These are phyloP conservation scores for Lophura nycthemera DNA, from an alignment of 2,113 vertebrate species.

Conservation along the genomic window DNA sequence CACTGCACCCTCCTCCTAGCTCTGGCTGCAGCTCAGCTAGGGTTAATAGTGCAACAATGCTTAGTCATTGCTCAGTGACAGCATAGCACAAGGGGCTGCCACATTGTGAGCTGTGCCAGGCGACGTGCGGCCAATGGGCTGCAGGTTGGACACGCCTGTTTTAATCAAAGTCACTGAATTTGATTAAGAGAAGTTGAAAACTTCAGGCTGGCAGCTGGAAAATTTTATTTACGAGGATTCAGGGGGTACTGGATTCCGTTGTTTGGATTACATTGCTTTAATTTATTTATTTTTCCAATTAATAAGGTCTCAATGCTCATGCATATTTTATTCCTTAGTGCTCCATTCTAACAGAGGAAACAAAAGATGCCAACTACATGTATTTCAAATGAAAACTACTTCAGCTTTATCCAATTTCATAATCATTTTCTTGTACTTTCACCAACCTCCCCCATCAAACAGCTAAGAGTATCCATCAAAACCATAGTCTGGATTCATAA, in stretches of 20 bases:
- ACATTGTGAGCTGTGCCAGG: too few relatives aligned
- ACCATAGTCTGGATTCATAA: constrained; percentile 3
- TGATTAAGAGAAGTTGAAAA: constrained; percentile 35
- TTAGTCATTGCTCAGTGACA: too few relatives aligned
- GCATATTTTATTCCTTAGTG: constrained; percentile 66
- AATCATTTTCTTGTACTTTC: constrained; percentile 50
- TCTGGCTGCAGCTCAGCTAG: too few relatives aligned
- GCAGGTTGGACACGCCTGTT: not conserved
- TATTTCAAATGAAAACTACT: constrained; percentile 25
- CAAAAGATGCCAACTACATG: constrained; percentile 50
- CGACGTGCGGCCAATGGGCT: too few relatives aligned
- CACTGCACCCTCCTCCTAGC: too few relatives aligned
- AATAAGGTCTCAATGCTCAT: constrained; percentile 53
- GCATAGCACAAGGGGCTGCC: too few relatives aligned
- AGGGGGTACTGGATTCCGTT: not conserved
- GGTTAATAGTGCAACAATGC: too few relatives aligned
- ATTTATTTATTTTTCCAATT: constrained; percentile 72
- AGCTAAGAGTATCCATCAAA: constrained; percentile 30
- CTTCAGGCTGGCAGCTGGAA: constrained; percentile 35
- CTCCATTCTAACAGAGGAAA: constrained; percentile 34
- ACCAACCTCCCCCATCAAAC: constrained; percentile 33
- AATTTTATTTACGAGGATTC: constrained; percentile 50
- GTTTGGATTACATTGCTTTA: constrained; percentile 23
- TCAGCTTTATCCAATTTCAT: constrained; percentile 39
- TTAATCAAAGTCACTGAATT: constrained; percentile 58